Evolutionary conservation across 1,140 invertebrate species (phyloP).

Genomic region (Drosophila persimilis): DNA sequence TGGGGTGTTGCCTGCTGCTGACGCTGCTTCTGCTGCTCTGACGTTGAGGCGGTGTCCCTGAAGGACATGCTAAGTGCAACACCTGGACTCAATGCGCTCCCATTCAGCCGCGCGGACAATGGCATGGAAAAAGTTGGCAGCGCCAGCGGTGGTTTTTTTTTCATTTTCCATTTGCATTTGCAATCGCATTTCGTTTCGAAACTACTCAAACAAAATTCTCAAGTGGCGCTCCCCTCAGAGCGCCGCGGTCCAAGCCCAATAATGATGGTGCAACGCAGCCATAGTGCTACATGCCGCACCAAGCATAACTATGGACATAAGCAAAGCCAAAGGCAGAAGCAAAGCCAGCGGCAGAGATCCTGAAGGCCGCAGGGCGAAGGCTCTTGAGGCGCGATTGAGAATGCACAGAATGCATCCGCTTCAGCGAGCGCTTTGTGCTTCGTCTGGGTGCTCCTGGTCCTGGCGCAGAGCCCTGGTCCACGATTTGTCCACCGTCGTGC

Average conservation of each 20-base stretch:
- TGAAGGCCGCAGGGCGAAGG: constrained; percentile 2
- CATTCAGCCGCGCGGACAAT: constrained; percentile 48
- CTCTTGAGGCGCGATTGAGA: constrained; percentile 60
- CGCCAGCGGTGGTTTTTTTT: constrained; percentile 12
- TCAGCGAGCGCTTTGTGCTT: constrained; percentile 40
- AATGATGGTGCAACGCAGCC: constrained; percentile 42
- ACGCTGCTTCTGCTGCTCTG: neutral
- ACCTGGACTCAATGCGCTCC: constrained; percentile 68
- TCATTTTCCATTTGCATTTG: constrained; percentile 46
- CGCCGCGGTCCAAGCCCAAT: constrained; percentile 40
- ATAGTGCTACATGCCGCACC: too few species aligned
- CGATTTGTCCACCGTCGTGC: constrained; percentile 4
- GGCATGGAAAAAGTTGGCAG: constrained; percentile 37
- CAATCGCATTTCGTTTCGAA: constrained; percentile 60
- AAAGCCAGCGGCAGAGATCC: neutral
- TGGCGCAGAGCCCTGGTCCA: neutral
- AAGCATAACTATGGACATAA: neutral
- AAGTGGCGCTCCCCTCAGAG: constrained; percentile 41
- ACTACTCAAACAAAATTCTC: constrained; percentile 64
- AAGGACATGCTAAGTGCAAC: constrained; percentile 58
- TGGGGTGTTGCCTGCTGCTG: constrained; percentile 1
- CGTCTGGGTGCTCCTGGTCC: constrained; percentile 17
- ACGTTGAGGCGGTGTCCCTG: constrained; percentile 51
- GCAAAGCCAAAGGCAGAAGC: constrained; percentile 3
- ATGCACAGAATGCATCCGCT: constrained; percentile 40